Evolutionary conservation across 2,113 vertebrate genomes (phyloP), one percentile per base, ranked within the genome.

Genomic region (Orientallactaga bullata): DNA sequence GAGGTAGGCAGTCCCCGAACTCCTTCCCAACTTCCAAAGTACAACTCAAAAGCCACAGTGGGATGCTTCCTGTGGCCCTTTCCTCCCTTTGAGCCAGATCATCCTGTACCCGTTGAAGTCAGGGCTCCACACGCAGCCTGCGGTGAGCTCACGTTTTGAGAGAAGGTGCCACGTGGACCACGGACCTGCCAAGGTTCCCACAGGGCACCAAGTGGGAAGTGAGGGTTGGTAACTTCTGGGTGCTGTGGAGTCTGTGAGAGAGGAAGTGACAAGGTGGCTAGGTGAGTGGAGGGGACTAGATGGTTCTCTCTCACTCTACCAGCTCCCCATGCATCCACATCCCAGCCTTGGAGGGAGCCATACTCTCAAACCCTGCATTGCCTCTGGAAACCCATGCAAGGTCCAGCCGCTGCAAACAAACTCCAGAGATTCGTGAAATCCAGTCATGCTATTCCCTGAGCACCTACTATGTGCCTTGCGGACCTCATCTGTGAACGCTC

Each of bases 361-460:
- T 7, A 11, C 77, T 16, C 4, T 12, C 32, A 21, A 1, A 58
- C 7, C 0, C 11, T 5, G 4, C 26, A 16, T 2, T 0, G 23
- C 61, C 78, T 28, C 21, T n/a, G 51, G 51, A 51, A 51, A 51
- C 12, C 51, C 51, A 51, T 51, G 51, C 51, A 51, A 9, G 66
- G 1, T 0, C 7, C 55, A 1, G 28, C n/a, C n/a, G 15, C 23
- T 32, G 30, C 5, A 2, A 0, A 20, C 32, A 16, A 17, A 4
- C 42, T 90, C 60, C 28, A n/a, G 47, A 60, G 37, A 32, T 39
- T 16, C 30, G 47, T 61, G 0, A 0, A 18, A 90, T 88, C 30
- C 12, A 26, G 16, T 17, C 21, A 1, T 20, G n/a, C 4, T 42
- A 17, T 42, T 71, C 68, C 15, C 4, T 82, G 76, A 91, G 63